Evolutionary conservation across 2,888 invertebrate genomes (phyloP), one percentile per base, ranked within the genome.

Genomic region (Microctonus hyperodae): DNA sequence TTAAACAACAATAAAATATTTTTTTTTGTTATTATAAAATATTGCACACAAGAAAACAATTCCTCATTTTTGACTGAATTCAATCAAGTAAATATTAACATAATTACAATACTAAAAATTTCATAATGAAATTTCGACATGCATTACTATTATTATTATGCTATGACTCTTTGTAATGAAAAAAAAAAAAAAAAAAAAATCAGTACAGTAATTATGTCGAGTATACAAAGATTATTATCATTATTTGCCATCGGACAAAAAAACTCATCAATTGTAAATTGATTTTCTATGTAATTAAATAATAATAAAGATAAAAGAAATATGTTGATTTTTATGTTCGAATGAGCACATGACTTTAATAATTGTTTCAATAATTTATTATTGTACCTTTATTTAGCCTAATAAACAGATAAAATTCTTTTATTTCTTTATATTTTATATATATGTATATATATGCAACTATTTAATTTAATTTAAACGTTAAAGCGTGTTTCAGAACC

Each of bases 401-500:
- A 3, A n/a, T n/a, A n/a, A n/a, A 28, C 28, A 7, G 28, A 28
- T 28, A 28, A 28, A 28, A 28, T 28, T 28, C 28, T 28, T 28
- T n/a, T n/a, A n/a, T n/a, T n/a, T n/a, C n/a, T n/a, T n/a, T n/a
- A n/a, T n/a, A n/a, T n/a, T n/a, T n/a, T n/a, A n/a, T n/a, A n/a
- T 37, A 23, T 48, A 20, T 37, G n/a, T 48, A n/a, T n/a, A n/a
- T 37, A 23, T 48, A 20, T 37, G n/a, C 48, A 33, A 56, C 62
- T 35, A n/a, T 62, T 57, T 6, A 16, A 50, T 50, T 64, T 55
- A 50, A 65, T 78, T 87, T 90, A 93, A 76, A 93, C 91, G 81
- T 91, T 92, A 82, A 92, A 93, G 71, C 92, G 88, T 65, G 92
- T 92, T 86, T 99, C 98, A 0, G 95, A 94, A 31, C 98, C 98